Evolutionary conservation across 1,140 invertebrate genomes (phyloP), one percentile per base, ranked within the genome.

Genomic region (Atta texana): DNA sequence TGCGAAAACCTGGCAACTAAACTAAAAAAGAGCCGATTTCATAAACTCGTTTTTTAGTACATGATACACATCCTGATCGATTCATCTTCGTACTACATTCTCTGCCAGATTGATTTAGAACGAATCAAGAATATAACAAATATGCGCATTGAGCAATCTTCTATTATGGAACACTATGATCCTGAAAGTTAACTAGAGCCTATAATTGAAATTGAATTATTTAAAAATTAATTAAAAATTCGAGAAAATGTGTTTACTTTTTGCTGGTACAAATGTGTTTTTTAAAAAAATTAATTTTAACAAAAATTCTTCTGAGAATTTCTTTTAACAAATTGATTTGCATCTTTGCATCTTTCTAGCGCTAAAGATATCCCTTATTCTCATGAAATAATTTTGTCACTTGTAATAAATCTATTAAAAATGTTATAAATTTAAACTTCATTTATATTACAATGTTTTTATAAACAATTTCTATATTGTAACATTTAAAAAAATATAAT

Each of bases 191-290:
- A 82, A 82, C 72, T 82, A 16, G 24, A 82, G 34, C 14, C 3
- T 72, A 82, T 80, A 80, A 80, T 82, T 74, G 53, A 82, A 18
- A n/a, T n/a, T 72, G 51, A 34, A 28, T 10, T 49, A 55, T 57
- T 31, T 68, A 44, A 68, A 44, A 68, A 21, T 14, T n/a, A 44
- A 72, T 72, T 74, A 12, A 82, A 21, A 74, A 21, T 21, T 74
- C 10, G 28, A 24, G 2, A 16, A 74, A 74, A 59, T 57, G 24
- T 72, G 53, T 49, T 49, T 7, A 82, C 39, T 14, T 10, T 44
- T 24, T 24, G 1, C 16, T 6, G 6, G 44, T 10, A 49, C 6
- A 74, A 61, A 3, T 6, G 10, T 44, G 4, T 49, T 61, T 82
- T 44, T 34, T 16, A 14, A 1, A 72, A 74, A 49, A 72, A 44